Base-by-base conservation (phyloP, 2,797 vertebrate genomes). In the Leucoraja ocellata region DNA sequence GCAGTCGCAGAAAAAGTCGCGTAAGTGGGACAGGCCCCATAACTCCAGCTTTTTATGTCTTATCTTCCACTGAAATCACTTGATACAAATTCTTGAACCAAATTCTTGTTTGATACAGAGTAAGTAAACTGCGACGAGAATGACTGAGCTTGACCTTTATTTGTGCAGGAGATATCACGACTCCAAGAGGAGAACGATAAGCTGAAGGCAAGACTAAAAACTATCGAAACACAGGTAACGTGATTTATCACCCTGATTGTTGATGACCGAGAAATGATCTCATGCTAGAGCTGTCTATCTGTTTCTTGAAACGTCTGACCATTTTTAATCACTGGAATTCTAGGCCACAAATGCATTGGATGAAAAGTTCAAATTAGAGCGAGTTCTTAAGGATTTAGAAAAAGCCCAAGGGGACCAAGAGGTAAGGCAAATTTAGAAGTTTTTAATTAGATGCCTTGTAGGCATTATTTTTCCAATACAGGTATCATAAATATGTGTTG, bases 171-270 rank as follows among this genome's bases (percentile, higher is more conserved):
- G 95, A 98, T 99, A 94, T 84, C 94, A 74, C 97, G 96, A 97
- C 97, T 99, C 94, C 98, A 98, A 95, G 98, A 98, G 94, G 98
- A 99, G 94, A 99, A 99, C 90, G 97, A 98, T 83, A 99, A 98
- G 95, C 95, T 99, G 93, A 99, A 97, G 95, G 93, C 94, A 93
- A 97, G 98, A 93, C 96, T 99, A 65, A 97, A 96, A 94, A 97
- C 96, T 91, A 94, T 98, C 94, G 99, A 99, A 96, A 95, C 96
- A n/a, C 98, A 99, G 97, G 98, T 99, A 94, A 95, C 23, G 8
- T 58, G 54, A 28, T 25, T 54, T 28, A 73, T 28, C 21, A 16
- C 4, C 65, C 39, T 46, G 68, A 91, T n/a, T 36, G 8, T 76
- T 76, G 90, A n/a, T 23, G 1, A 16, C 25, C 39, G n/a, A 8